Base-by-base conservation (phyloP, 2,797 vertebrate species). In the Argyrosomus regius region DNA sequence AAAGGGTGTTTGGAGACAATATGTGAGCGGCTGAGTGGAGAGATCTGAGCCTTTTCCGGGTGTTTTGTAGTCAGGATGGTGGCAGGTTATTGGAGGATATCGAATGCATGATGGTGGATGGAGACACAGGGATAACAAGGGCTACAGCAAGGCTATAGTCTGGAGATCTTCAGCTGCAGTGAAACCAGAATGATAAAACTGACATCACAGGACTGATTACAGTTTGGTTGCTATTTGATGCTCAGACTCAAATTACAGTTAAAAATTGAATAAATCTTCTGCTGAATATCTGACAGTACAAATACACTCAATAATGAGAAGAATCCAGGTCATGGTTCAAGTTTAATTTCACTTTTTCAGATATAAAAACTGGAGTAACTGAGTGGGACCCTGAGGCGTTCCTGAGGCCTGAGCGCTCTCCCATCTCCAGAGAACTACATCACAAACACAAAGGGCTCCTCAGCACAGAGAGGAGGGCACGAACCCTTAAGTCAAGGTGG, bases 371-470 rank as follows among this genome's bases (percentile, higher is more conserved):
- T 64, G n/a, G 20, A 68, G 56, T 20, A 28, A 31, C 53, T 3
- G 50, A 77, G 28, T 22, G 57, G 35, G 53, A 61, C 46, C 52
- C 16, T 6, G 60, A 24, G 48, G 59, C 48, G 1, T 11, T 18
- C 70, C 59, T 10, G 24, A 62, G 64, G 72, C 49, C 62, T 20
- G 52, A 74, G 46, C 68, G 46, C 31, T 52, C 48, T 60, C 49
- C 58, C 3, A 9, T 41, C 61, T 79, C 41, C 58, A 54, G 46
- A 74, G 62, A 77, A 50, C 43, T 10, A 45, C 66, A 41, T 35
- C 45, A 50, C 53, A 72, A 50, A 68, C 61, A 46, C 58, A 50
- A n/a, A 63, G 63, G 18, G 60, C 61, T 80, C 49, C 53, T 67
- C 50, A 41, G 16, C 12, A n/a, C 78, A 43, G 65, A 58, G 60